Evolutionary conservation across 2,113 vertebrate species (phyloP).

Genomic region (human): DNA sequence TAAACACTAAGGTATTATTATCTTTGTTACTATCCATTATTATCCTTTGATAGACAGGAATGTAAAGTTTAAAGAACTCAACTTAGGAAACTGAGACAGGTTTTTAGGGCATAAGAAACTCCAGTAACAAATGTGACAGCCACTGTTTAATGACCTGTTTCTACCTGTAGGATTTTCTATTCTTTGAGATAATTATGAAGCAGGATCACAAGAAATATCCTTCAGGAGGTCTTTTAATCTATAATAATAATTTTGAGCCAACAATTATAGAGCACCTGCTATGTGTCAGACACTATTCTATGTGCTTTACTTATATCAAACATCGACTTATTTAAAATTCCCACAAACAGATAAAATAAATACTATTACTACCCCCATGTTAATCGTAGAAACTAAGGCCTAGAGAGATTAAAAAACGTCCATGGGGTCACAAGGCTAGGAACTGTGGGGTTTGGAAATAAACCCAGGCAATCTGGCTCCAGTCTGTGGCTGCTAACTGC

Average conservation of each 20-base stretch:
- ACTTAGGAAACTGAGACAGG: neutral
- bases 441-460: neutral
- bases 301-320: neutral
- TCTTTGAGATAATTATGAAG: conserved; percentile 7
- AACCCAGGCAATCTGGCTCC: neutral
- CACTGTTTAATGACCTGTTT: neutral
- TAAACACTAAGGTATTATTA: neutral
- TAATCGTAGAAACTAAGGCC: neutral
- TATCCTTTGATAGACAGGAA: neutral
- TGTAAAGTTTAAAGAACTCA: neutral
- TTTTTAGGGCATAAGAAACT: neutral
- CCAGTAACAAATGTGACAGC: neutral
- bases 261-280: neutral
- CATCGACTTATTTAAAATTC: neutral
- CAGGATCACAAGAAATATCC: neutral
- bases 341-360: neutral
- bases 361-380: neutral
- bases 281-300: neutral
- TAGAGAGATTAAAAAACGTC: neutral
- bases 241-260: neutral
- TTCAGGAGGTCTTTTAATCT: neutral
- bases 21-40: neutral
- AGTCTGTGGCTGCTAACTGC: neutral
- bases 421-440: neutral
- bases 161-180: neutral